Evolutionary conservation across 2,888 invertebrate species (phyloP), one percentile per base, ranked within the genome.

Genomic region (Kuschelorhynchus macadamiae): DNA sequence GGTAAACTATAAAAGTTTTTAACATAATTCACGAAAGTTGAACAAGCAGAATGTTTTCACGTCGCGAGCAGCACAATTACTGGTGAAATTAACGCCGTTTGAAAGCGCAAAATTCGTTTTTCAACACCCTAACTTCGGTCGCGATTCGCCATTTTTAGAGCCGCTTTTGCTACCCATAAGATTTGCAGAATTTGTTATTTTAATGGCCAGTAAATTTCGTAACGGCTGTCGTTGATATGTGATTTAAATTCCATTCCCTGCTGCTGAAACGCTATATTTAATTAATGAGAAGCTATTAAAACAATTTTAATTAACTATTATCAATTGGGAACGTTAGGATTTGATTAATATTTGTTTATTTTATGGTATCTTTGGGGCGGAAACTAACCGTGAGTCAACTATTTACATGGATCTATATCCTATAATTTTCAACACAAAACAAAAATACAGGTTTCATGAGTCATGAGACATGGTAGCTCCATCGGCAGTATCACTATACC

Each of bases 21-120:
- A 16, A 16, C 66, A 60, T 66, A 59, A 66, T 39, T 66, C 50
- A 66, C 53, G 33, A 66, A 66, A 66, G 53, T 66, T 59, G 46
- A 59, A 66, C 60, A 56, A 53, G 41, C 60, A 44, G 44, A 46
- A 39, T 30, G 46, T 14, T 47, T 56, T 46, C 56, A 63, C 49
- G 66, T 66, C 66, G 52, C 21, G 46, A 60, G 21, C 66, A 66
- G 66, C 44, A 57, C 53, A 66, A 60, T 66, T 66, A 66, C 66
- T 44, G 33, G 52, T 30, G 18, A 21, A 66, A 66, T 66, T 66
- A 66, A 53, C 66, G 52, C 17, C 52, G 60, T 33, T 39, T 12
- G 39, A 65, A 17, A 3, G 42, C 30, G 21, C 49, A 41, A 49
- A 53, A 16, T 47, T 18, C 14, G 49, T 64, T 56, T 64, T 64